Conservation (phyloP, 1,140 invertebrate genomes). For the Saccostrea cuccullata region DNA sequence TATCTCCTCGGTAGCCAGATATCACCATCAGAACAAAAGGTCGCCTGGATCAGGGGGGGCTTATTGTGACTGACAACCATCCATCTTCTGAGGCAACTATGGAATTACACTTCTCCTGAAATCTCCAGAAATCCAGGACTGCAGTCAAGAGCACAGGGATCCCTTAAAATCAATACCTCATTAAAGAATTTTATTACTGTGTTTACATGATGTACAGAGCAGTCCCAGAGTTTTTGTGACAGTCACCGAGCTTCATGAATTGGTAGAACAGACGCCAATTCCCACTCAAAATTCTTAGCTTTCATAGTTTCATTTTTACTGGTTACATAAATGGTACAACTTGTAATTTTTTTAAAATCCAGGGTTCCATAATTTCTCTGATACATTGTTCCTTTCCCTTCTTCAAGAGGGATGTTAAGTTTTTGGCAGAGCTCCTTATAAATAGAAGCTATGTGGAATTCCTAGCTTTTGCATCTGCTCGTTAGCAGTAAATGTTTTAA, state of each 20-base stretch:
- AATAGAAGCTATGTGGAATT: constrained; percentile 12
- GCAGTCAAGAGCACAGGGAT: not conserved
- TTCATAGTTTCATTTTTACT: not conserved
- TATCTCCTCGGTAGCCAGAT: too few relatives aligned
- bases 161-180: not conserved
- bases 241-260: not conserved
- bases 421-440: constrained; percentile 1
- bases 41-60: too few relatives aligned
- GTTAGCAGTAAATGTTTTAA: constrained; percentile 32
- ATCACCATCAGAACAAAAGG: too few relatives aligned
- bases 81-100: not conserved
- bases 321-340: not conserved
- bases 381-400: not conserved
- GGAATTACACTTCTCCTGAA: not conserved
- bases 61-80: too few relatives aligned
- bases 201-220: not conserved
- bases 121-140: not conserved
- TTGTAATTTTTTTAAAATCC: not conserved
- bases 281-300: not conserved
- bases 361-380: not conserved
- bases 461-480: constrained; percentile 16
- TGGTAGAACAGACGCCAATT: not conserved
- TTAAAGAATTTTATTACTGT: not conserved
- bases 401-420: not conserved
- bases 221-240: not conserved